A percentile compares a stretch with the other conserved stretches of the same genome.
phyloP scores from a whole-genome alignment of 2,113 vertebrate genomes.

The Nymphicus hollandicus region DNA sequence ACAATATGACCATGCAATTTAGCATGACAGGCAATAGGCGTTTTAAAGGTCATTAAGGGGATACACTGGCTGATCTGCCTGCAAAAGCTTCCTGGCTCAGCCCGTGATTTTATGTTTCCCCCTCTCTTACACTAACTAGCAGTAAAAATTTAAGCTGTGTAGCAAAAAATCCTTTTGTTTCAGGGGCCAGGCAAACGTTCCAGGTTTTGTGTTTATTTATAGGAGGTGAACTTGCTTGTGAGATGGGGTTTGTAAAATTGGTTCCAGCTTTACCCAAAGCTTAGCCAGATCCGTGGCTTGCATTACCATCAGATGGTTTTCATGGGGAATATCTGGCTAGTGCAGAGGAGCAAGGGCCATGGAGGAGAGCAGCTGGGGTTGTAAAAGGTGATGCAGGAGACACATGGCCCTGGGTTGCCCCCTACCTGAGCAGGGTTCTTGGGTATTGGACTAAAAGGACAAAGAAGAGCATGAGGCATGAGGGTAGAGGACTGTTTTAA shows the following conservation, averaged over 20 bases:
- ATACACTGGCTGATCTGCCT: background rate
- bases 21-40: background rate
- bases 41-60: conserved; percentile 6
- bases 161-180: conserved; percentile 5
- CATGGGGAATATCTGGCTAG: background rate
- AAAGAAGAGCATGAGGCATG: background rate
- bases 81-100: background rate
- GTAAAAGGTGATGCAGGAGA: background rate
- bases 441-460: background rate
- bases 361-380: background rate
- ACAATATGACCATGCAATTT: background rate
- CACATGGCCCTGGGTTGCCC: background rate
- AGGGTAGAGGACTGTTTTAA: background rate
- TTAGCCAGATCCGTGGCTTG: background rate
- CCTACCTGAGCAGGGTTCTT: background rate
- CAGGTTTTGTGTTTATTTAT: conserved; percentile 18
- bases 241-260: background rate
- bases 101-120: background rate
- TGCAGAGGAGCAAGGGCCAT: background rate
- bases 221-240: background rate
- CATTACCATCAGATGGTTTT: background rate
- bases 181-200: background rate
- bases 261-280: background rate
- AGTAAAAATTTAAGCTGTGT: background rate
- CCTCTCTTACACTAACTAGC: background rate